These are phyloP conservation scores for Eidolon helvum DNA, from an alignment of 2,113 vertebrate genomes.

Conservation along the genomic window DNA sequence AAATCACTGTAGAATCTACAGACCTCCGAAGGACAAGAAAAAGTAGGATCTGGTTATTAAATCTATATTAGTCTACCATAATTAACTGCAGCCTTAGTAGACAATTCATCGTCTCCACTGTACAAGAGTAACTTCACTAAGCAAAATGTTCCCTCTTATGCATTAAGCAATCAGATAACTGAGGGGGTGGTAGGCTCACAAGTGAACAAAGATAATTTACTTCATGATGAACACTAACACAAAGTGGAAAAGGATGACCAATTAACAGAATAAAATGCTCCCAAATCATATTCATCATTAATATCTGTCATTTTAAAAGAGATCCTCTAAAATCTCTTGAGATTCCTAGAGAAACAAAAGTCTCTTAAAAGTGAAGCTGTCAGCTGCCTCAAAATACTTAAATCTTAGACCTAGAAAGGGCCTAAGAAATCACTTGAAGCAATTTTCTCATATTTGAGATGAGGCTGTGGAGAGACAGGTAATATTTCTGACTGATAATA, in stretches of 20 bases:
- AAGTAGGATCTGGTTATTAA: background rate
- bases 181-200: background rate
- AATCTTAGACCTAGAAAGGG: background rate
- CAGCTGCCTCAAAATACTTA: background rate
- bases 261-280: background rate
- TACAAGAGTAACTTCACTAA: background rate
- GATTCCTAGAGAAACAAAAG: constrained; percentile 16
- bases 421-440: background rate
- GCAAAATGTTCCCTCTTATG: background rate
- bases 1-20: background rate
- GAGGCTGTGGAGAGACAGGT: background rate
- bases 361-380: background rate
- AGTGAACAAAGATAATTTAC: background rate
- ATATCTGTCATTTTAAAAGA: background rate
- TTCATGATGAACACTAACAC: background rate
- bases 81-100: background rate
- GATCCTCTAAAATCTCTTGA: constrained; percentile 32
- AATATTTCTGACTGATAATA: background rate
- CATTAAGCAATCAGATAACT: background rate
- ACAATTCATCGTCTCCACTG: background rate
- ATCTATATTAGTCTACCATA: background rate
- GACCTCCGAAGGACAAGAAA: background rate
- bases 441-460: background rate
- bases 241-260: background rate
- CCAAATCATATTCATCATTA: background rate